Evolutionary conservation across 2,113 vertebrate genomes (phyloP).

Genomic region (Zapus hudsonius): DNA sequence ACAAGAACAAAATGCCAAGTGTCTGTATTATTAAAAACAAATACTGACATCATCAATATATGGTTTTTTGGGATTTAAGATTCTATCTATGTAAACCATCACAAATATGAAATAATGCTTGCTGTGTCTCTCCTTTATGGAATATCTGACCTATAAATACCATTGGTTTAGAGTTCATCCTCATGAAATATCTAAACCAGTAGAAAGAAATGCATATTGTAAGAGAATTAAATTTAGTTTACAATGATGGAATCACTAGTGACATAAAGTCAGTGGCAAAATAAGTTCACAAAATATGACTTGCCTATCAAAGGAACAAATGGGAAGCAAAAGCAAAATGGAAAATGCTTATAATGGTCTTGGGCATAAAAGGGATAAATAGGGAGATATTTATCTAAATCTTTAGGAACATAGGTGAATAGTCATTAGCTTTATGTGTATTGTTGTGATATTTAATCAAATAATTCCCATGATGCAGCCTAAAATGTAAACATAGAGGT

Average conservation of each 20-base stretch:
- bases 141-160: background rate
- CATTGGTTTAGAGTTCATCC: background rate
- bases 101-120: background rate
- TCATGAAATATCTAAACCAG: conserved; percentile 16
- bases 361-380: background rate
- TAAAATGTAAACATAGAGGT: background rate
- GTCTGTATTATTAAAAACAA: background rate
- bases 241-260: background rate
- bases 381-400: background rate
- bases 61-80: background rate
- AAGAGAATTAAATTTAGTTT: background rate
- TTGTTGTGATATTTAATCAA: background rate
- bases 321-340: background rate
- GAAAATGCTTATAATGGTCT: background rate
- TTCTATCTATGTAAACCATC: background rate
- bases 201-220: background rate
- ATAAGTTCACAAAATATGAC: background rate
- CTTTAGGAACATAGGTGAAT: background rate
- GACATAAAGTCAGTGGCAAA: background rate
- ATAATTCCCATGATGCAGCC: background rate
- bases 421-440: background rate
- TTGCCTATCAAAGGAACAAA: background rate
- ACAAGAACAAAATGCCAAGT: no score
- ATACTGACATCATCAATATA: background rate
- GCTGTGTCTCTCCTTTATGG: background rate